Conservation (phyloP, 2,797 vertebrate genomes). For the Rhabdophis nuchalis region DNA sequence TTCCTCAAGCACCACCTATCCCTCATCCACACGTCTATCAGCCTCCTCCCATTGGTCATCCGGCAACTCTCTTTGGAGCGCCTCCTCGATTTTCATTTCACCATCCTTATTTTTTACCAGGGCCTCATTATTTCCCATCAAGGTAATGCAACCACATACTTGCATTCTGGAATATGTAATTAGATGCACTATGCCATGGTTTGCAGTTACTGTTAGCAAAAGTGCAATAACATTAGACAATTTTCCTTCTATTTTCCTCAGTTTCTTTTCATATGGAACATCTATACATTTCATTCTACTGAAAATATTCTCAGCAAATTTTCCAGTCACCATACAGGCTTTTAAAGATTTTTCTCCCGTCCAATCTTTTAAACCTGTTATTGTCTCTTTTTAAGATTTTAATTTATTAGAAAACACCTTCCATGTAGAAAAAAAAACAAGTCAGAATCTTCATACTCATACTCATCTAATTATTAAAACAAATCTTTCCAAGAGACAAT, state of each 20-base stretch:
- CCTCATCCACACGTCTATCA: conserved; percentile 62
- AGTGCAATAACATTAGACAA: not conserved
- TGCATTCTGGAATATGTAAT: conserved; percentile 19
- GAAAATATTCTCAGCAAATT: not conserved
- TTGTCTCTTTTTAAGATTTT: not conserved
- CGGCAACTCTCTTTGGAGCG: conserved; percentile 59
- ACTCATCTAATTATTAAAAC: not conserved
- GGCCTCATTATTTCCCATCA: conserved; percentile 68
- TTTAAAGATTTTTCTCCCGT: not conserved
- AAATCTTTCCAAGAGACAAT: not conserved
- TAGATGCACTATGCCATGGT: not conserved
- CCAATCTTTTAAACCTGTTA: not conserved
- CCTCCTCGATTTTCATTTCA: conserved; percentile 61
- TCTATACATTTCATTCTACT: not conserved
- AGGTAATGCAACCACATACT: conserved; percentile 67
- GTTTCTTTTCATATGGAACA: not conserved
- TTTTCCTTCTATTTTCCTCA: not conserved
- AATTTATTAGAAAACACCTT: not conserved
- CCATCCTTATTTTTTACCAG: conserved; percentile 64
- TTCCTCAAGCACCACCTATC: conserved; percentile 59
- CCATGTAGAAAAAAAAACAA: not conserved
- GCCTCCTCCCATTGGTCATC: conserved; percentile 52
- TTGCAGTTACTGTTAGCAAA: not conserved
- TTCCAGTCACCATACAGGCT: not conserved
- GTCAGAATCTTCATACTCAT: not conserved